Base-by-base conservation (phyloP, 2,113 vertebrate species). In the Tringa solitaria region DNA sequence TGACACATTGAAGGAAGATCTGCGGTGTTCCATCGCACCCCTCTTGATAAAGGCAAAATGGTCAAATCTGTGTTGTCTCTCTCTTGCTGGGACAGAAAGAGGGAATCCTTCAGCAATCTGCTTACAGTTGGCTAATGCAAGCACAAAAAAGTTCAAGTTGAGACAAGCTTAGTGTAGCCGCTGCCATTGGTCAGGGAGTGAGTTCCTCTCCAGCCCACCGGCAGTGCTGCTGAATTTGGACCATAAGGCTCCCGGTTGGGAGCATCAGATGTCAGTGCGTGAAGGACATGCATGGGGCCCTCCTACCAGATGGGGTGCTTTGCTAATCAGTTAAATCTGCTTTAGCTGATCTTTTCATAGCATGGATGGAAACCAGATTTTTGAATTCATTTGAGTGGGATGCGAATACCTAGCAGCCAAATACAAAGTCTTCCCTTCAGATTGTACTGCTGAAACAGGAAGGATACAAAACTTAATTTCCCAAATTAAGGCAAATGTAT, bases 301-400 rank as follows among this genome's bases (percentile, higher is more conserved):
- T 94, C 81, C 82, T 65, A 84, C 76, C 84, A 97, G 90, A 95
- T 87, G 89, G 89, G 75, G 65, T 67, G 50, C 22, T 81, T 61
- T 84, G 87, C 61, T 95, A 90, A 95, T 95, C 87, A 65, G 30
- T 75, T 97, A 96, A 95, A 95, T 92, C 93, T 97, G 64, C 92
- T 95, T 95, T 93, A 95, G 87, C 61, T 84, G 70, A 95, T 87
- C 83, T 87, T 82, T 90, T 91, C 76, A 48, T 85, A 88, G 53
- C 43, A 65, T 61, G 73, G 67, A 73, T 61, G 75, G 82, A 84
- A 94, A 96, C 22, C 80, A 92, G 90, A 68, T 85, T 89, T 92
- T 82, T 94, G 27, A 77, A 67, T 89, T 84, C 45, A 27, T 84
- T 87, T 63, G 33, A 76, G 79, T 0, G 0, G 18, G 35, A 22